phyloP scores from a whole-genome alignment of 37 sponge, comb jelly and placozoan genomes.

The Sycon ciliatum region DNA sequence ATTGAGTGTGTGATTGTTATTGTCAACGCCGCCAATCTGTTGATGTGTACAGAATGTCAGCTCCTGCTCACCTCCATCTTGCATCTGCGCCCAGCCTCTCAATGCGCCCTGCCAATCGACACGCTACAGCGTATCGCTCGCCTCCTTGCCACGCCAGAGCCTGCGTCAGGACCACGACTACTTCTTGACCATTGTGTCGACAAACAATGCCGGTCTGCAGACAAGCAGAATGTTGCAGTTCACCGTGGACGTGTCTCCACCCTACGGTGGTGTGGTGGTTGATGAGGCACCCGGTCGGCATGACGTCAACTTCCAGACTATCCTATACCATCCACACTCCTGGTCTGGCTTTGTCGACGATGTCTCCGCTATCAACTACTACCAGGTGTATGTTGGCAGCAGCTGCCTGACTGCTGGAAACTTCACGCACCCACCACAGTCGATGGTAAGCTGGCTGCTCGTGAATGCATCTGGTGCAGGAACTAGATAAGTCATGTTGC shows the following conservation, averaged over 20 bases:
- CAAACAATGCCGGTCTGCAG: slow-evolving; percentile 49
- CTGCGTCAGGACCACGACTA: slow-evolving; percentile 57
- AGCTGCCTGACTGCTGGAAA: slow-evolving; percentile 18
- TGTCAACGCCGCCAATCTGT: too few relatives aligned
- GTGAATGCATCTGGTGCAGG: too few relatives aligned
- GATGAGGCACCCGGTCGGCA: slow-evolving; percentile 25
- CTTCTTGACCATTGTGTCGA: slow-evolving; percentile 37
- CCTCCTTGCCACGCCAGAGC: too few relatives aligned
- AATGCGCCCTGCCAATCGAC: too few relatives aligned
- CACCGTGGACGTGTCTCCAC: slow-evolving; percentile 68
- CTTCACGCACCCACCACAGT: slow-evolving; percentile 29
- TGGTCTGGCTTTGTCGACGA: slow-evolving; percentile 72
- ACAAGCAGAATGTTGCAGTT: slow-evolving; percentile 25
- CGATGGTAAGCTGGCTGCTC: too few relatives aligned
- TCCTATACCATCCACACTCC: slow-evolving; percentile 5
- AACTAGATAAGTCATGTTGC: too few relatives aligned
- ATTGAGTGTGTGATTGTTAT: too few relatives aligned
- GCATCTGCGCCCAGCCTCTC: too few relatives aligned
- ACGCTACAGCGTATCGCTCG: too few relatives aligned
- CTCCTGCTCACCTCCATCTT: too few relatives aligned
- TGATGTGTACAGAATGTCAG: too few relatives aligned
- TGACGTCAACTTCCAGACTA: slow-evolving; percentile 47
- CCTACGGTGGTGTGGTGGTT: slow-evolving; percentile 46
- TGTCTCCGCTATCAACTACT: slow-evolving; percentile 44
- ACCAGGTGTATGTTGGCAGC: slow-evolving; percentile 32